These are phyloP conservation scores for Gastrophysa polygoni DNA, from an alignment of 2,888 invertebrate species.

Conservation along the genomic window DNA sequence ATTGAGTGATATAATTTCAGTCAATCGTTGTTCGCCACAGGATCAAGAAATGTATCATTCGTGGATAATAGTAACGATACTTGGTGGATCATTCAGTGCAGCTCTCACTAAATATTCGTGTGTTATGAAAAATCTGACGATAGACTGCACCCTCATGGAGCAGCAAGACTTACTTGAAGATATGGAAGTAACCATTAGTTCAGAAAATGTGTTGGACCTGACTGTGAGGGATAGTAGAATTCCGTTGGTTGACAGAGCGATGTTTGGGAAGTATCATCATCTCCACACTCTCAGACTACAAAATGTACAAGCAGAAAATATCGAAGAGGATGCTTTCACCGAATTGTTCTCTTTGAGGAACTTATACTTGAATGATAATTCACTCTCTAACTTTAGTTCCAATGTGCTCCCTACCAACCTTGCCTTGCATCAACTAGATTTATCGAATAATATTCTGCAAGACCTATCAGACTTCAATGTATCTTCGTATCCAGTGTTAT, in stretches of 20 bases:
- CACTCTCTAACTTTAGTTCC: conserved; percentile 26
- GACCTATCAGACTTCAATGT: conserved; percentile 37
- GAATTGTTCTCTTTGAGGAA: conserved; percentile 18
- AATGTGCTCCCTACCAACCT: conserved; percentile 21
- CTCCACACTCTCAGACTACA: conserved; percentile 29
- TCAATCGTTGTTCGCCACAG: not conserved
- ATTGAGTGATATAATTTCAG: not conserved
- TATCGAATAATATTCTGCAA: conserved; percentile 36
- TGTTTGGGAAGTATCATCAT: conserved; percentile 30
- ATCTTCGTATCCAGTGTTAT: conserved; percentile 31
- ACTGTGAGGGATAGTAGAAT: conserved; percentile 28
- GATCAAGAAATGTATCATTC: not conserved
- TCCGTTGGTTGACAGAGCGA: conserved; percentile 17
- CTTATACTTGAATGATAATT: conserved; percentile 31
- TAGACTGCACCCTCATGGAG: conserved; percentile 25
- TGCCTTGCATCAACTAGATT: conserved; percentile 25
- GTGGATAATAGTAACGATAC: not conserved
- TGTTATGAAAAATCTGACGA: conserved; percentile 14
- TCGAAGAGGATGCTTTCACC: conserved; percentile 29
- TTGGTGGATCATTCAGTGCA: not conserved
- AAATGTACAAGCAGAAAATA: conserved; percentile 19
- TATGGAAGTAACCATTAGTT: conserved; percentile 22
- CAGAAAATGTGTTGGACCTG: conserved; percentile 26
- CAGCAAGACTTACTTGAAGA: conserved; percentile 18
- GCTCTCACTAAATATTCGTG: not conserved